Evolutionary conservation across 2,888 invertebrate species (phyloP).

Genomic region (Eretmocerus hayati): DNA sequence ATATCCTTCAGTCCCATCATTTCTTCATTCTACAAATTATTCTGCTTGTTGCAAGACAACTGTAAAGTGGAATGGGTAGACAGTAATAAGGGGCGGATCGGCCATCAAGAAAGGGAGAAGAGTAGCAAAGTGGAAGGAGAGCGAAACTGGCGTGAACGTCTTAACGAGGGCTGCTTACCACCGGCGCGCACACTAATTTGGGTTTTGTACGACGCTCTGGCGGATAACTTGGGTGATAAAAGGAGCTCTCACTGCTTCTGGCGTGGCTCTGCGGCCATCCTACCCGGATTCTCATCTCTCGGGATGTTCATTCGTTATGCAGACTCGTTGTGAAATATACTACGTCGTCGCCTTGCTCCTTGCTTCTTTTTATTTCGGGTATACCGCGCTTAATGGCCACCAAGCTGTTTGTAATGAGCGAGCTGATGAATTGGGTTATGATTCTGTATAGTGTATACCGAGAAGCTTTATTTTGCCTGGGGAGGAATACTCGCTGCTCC

Average conservation of each 20-base stretch:
- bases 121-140: neutral
- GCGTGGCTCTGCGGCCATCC: no score
- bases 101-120: no score
- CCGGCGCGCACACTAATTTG: constrained; percentile 31
- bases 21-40: no score
- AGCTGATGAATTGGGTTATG: constrained; percentile 1
- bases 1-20: no score
- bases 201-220: constrained; percentile 24
- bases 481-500: no score
- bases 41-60: no score
- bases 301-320: constrained; percentile 17
- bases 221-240: constrained; percentile 1
- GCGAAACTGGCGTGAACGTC: constrained; percentile 30
- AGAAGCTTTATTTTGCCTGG: neutral
- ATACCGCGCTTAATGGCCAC: neutral
- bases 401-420: neutral
- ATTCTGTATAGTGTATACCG: neutral
- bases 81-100: no score
- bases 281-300: no score
- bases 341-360: neutral
- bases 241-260: neutral
- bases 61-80: no score
- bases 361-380: neutral
- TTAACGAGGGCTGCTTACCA: constrained; percentile 29
- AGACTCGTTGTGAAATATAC: neutral